Evolutionary conservation across 2,888 invertebrate species (phyloP), one percentile per base, ranked within the genome.

Genomic region (Petrolisthes cinctipes): DNA sequence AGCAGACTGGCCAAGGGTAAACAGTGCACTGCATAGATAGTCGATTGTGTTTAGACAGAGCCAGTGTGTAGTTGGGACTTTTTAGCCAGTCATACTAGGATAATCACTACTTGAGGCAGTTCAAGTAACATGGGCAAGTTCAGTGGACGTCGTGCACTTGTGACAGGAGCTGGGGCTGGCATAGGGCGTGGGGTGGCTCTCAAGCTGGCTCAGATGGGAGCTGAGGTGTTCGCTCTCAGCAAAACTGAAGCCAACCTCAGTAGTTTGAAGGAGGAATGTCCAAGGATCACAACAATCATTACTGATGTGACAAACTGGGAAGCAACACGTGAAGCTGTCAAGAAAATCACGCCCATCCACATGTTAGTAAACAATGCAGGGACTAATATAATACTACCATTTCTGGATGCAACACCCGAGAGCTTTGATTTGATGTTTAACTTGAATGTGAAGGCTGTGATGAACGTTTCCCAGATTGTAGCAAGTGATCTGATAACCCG

Each of bases 321-420:
- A 3, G 94, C 94, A 89, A 96, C 97, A 0, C 94, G 95, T 89
- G 92, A 94, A 89, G 94, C 93, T 0, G 92, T 96, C 0, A 93
- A 94, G 91, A 93, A 95, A 71, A 94, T 96, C 53, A 95, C 95
- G 0, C 94, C 94, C 88, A 94, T 97, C 91, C 96, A 98, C 93
- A 94, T 97, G 6, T 93, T 98, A 54, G 97, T 98, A 0, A 98
- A 98, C 92, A 98, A 98, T 94, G 98, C 98, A 2, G 98, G 95
- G 0, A 93, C 96, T 53, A 96, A 96, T 4, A 92, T 94, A 71
- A 94, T 96, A 57, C 95, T 95, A 91, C 95, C 96, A 0, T 96
- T 98, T 92, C 93, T 95, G 0, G 94, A 96, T 76, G 93, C 95
- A 61, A 94, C 94, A 4, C 94, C 95, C 87, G 94, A 95, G 85